Base-by-base conservation (phyloP, 2,888 invertebrate genomes). In the Dysmachus trigonus region DNA sequence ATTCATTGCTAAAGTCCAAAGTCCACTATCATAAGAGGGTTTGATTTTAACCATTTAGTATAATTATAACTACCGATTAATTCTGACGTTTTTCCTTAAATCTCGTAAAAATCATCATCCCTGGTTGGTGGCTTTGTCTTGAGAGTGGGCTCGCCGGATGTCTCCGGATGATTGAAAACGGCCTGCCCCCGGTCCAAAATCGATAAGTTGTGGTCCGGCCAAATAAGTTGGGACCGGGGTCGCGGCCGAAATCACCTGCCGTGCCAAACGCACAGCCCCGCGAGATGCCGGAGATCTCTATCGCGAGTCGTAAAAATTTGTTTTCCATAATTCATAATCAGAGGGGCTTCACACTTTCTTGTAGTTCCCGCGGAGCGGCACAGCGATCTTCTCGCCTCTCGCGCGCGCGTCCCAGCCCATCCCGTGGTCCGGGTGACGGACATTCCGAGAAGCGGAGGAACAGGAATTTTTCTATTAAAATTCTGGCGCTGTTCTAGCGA, bases 261-360 rank as follows among this genome's bases (percentile, higher is more conserved):
- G 87, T 27, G 87, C 79, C 74, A 73, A 83, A 84, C 73, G 84
- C 83, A n/a, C n/a, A 83, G 41, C 33, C 82, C 82, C 71, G n/a
- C 71, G n/a, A 83, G 87, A 87, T 87, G 38, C 82, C 71, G 13
- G 1, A 83, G 87, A 87, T 87, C 62, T 87, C 79, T 87, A 87
- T 87, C 87, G 86, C 77, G 47, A 85, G 72, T 85, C 87, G 82
- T 87, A 86, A 86, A 85, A 87, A 87, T 87, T 87, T 87, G 87
- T 87, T 87, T 87, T 87, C 87, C 74, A 87, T 87, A 87, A 87
- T 86, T 87, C 87, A 86, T 87, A 86, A 84, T 86, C 84, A 38
- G 82, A 84, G 79, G 86, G 72, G 71, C 84, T 86, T 87, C 85
- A 87, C 87, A 86, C 87, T 87, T 86, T 77, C 77, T 86, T 84